Evolutionary conservation across 2,797 vertebrate genomes (phyloP), one percentile per base, ranked within the genome.

Genomic region (Eulemur coronatus): DNA sequence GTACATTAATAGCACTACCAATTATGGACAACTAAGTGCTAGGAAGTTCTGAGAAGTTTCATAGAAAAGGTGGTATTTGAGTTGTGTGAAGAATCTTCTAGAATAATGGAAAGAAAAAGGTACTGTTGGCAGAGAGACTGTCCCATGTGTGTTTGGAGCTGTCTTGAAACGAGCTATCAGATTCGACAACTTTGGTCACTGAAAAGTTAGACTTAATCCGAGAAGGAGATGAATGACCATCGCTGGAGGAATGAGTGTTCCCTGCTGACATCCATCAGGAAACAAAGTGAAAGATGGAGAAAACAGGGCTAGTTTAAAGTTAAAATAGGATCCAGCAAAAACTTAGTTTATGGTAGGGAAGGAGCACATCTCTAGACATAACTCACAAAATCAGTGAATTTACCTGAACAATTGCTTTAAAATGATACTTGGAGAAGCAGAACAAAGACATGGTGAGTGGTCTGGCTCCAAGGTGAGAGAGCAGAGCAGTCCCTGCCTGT

Each of bases 401-500:
- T 72, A 48, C 24, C 28, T 55, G 35, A 59, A 7, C 1, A 6
- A 26, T 82, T 69, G 61, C n/a, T 61, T 30, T 17, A 22, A 89
- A 63, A 33, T 50, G 4, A 24, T 30, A 26, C 28, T 28, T 61
- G 26, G 48, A 28, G 26, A 33, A 61, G 14, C 0, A 52, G 72
- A n/a, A 30, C 1, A 50, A 73, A n/a, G 3, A 5, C 30, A 35
- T 1, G 2, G 30, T 17, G 33, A 63, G 13, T 2, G 57, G 5
- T 28, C 8, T 3, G 1, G 20, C 5, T 63, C 22, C 11, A 35
- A 63, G 70, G 55, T n/a, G 18, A 43, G 59, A 65, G 3, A 11
- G 0, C 2, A n/a, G 18, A 50, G 2, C 17, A 61, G n/a, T 1
- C 1, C 90, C 24, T 8, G 4, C 13, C 52, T 5, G 7, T 4